Evolutionary conservation across 2,113 vertebrate species (phyloP), one percentile per base, ranked within the genome.

Genomic region (Labeo rohita): DNA sequence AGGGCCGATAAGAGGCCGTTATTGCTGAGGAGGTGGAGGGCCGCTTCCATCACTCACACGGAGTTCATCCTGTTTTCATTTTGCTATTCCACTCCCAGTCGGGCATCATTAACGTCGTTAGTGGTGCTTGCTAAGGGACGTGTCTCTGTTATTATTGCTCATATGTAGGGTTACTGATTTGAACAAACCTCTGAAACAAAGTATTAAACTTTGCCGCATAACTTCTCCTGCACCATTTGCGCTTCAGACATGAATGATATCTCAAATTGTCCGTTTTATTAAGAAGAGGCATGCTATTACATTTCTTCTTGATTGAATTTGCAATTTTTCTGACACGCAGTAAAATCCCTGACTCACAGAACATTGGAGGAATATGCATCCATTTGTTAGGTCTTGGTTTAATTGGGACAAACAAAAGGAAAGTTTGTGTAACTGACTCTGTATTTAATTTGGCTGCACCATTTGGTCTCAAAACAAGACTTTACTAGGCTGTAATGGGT

Each of bases 1-100:
- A 85, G 43, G 36, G 54, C 65, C 47, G 84, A 86, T 80, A 86
- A 80, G 84, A 86, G 75, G 15, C 23, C 21, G 61, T 78, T 76
- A 78, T 18, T 63, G 76, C 65, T 47, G 50, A 47, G 34, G 66
- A 54, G 34, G 49, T 72, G 66, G 15, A 68, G 28, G 34, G 79
- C 34, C 43, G 3, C 70, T 43, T 36, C 78, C 23, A 52, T 36
- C 43, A 43, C 45, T 61, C 72, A 77, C 36, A 65, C 54, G 36
- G 12, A 52, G n/a, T 50, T 36, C 47, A 36, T 76, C 47, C 18
- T 11, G 49, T 52, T 28, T 80, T 63, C 56, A 54, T 28, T 36
- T 39, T 65, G 70, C 47, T 52, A 76, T 50, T 76, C 72, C 56
- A 54, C 43, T 74, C 85, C 72, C 45, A 65, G 52, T 52, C 21